Evolutionary conservation across 2,113 vertebrate species (phyloP), one percentile per base, ranked within the genome.

Genomic region (Macaca nemestrina): DNA sequence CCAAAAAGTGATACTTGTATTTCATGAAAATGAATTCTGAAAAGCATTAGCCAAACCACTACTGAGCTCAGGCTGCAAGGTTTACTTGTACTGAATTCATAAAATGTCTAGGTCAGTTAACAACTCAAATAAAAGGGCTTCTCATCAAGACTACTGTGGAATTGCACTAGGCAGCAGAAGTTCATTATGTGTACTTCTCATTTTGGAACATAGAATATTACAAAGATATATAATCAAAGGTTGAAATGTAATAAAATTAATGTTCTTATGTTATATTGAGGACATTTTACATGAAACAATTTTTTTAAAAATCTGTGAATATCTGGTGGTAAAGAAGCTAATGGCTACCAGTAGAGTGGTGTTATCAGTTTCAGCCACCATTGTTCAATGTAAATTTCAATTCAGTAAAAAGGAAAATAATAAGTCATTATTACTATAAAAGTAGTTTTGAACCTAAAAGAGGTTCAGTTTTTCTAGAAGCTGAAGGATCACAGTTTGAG

Each of bases 51-150:
- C 48, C 23, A 88, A 22, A 50, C 3, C 32, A 43, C 23, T 50
- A 43, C 59, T 30, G 67, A 85, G 55, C 27, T 12, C 48, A 96
- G 72, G 35, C 45, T 73, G 38, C 76, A 79, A n/a, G 20, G 76
- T 97, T 96, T 91, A 84, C 90, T 97, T 73, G 45, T 25, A 70
- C 4, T 23, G 38, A 95, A 14, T 64, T 64, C 61, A 43, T 50
- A 89, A 84, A 48, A 38, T n/a, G 22, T 35, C 30, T 40, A 81
- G 32, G 45, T 25, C 32, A 75, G 7, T 43, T 81, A 16, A 43
- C 52, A 48, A 40, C 35, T 52, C 55, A 75, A 81, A 64, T 55
- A 55, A 57, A 64, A 79, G 2, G n/a, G 16, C 2, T n/a, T n/a
- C n/a, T n/a, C n/a, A n/a, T n/a, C n/a, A n/a, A n/a, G n/a, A n/a